These are phyloP conservation scores for Dryoscopus gambensis DNA, from an alignment of 2,113 vertebrate genomes.

Conservation along the genomic window DNA sequence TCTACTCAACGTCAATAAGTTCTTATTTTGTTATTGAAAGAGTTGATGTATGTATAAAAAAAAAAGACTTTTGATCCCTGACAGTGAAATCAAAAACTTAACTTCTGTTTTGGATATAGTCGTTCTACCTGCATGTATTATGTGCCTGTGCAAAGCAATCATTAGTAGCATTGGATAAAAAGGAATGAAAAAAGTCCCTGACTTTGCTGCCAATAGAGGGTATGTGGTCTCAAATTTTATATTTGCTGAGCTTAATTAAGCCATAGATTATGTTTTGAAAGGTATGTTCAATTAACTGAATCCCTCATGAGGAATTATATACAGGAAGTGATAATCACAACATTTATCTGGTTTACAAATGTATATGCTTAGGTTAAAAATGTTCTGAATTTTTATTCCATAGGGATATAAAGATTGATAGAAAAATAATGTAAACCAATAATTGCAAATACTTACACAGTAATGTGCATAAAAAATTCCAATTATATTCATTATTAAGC, in stretches of 20 bases:
- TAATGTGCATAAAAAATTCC: constrained; percentile 22
- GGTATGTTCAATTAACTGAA: constrained; percentile 94
- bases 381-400: constrained; percentile 80
- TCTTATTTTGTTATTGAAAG: constrained; percentile 84
- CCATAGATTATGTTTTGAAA: constrained; percentile 99
- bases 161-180: constrained; percentile 84
- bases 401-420: constrained; percentile 70
- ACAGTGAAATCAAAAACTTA: constrained; percentile 83
- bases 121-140: constrained; percentile 82
- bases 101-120: constrained; percentile 78
- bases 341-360: constrained; percentile 97
- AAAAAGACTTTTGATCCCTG: constrained; percentile 75
- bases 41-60: constrained; percentile 67
- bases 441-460: constrained; percentile 57
- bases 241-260: constrained; percentile 98
- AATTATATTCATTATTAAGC: constrained; percentile 51
- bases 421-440: constrained; percentile 70
- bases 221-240: constrained; percentile 92
- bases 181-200: constrained; percentile 79
- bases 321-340: constrained; percentile 95
- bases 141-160: constrained; percentile 78
- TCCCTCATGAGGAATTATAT: constrained; percentile 92
- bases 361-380: constrained; percentile 92
- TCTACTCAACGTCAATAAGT: constrained; percentile 81
- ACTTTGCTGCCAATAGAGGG: constrained; percentile 82